Evolutionary conservation across 2,888 invertebrate genomes (phyloP), one percentile per base, ranked within the genome.

Genomic region (Ormyrus rosae): DNA sequence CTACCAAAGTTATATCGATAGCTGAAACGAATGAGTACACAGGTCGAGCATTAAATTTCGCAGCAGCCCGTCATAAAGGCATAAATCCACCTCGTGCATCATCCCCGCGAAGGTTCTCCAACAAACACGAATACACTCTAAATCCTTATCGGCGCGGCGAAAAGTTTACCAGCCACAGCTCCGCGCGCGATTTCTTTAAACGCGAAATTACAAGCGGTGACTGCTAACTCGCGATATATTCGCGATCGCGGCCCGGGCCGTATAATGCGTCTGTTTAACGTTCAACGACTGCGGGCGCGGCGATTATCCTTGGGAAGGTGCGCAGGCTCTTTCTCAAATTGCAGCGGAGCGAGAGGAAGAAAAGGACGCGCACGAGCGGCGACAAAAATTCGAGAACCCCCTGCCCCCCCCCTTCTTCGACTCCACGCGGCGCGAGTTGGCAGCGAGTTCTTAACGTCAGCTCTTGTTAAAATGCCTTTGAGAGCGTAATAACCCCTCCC

Each of bases 181-280:
- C 48, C 8, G n/a, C 56, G 19, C 58, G 13, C 56, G 34, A 34
- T 34, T 34, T 34, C 3, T 34, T 34, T 4, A 34, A 34, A 34
- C 0, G 34, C 34, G 34, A 34, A 34, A 34, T 34, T 34, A 34
- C 34, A 34, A 34, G 34, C 34, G n/a, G 3, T 69, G 50, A 55
- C 13, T n/a, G 51, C 34, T 69, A 79, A 73, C 68, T 73, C 69
- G 64, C 69, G 73, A 74, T 4, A 74, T 4, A 4, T 55, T 55
- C n/a, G 69, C 68, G 69, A 74, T 79, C 6, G 80, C 13, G 55
- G 73, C 46, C 48, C 48, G 45, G 65, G 60, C 46, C 63, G 48
- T 76, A 72, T 72, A 80, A 78, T 69, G 50, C 80, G 61, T 71
- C 81, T 82, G 63, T 75, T 82, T 72, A 80, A 78, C 78, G 78